A percentile compares a stretch with the other conserved stretches of the same genome.
Evolutionary conservation across 2,888 invertebrate species (phyloP).

Genomic region (Scaptomyza flava): DNA sequence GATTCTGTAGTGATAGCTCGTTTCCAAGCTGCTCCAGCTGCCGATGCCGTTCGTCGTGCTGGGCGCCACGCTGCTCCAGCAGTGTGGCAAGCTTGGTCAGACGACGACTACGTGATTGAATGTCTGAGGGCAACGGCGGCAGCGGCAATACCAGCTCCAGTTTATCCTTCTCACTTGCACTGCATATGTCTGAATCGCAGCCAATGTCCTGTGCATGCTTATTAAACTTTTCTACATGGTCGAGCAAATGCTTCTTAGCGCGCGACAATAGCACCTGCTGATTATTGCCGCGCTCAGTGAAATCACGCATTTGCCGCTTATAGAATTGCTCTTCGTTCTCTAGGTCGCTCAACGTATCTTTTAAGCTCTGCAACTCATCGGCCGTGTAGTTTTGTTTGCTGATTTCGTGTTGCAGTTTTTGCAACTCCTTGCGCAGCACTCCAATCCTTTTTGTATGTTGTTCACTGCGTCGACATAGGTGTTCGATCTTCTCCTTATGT

Average conservation of each 20-base stretch:
- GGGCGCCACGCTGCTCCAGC: slow-evolving; percentile 20
- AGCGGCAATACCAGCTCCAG: slow-evolving; percentile 63
- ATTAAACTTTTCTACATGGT: slow-evolving; percentile 71
- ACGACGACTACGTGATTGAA: slow-evolving; percentile 21
- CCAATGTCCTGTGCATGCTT: slow-evolving; percentile 58
- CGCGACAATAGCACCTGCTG: slow-evolving; percentile 75
- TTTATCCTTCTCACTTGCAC: slow-evolving; percentile 38
- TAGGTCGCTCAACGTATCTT: slow-evolving; percentile 62
- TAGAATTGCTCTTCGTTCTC: slow-evolving; percentile 65
- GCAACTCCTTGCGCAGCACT: slow-evolving; percentile 23
- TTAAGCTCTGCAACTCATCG: slow-evolving; percentile 65
- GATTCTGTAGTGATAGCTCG: slow-evolving; percentile 18
- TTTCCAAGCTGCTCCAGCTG: slow-evolving; percentile 34
- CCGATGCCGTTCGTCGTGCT: slow-evolving; percentile 34
- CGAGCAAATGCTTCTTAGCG: slow-evolving; percentile 70
- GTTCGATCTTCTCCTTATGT: slow-evolving; percentile 1
- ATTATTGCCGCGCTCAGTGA: slow-evolving; percentile 68
- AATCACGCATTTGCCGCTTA: slow-evolving; percentile 63
- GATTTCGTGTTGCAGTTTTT: slow-evolving; percentile 48
- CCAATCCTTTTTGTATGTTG: slow-evolving; percentile 19
- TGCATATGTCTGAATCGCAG: slow-evolving; percentile 56
- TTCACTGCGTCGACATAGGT: slow-evolving; percentile 4
- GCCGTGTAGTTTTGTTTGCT: slow-evolving; percentile 53
- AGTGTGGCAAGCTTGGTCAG: slow-evolving; percentile 30
- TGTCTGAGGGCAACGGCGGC: slow-evolving; percentile 24